Evolutionary conservation across 1,140 invertebrate species (phyloP), one percentile per base, ranked within the genome.

Genomic region (Glossosoma conforme): DNA sequence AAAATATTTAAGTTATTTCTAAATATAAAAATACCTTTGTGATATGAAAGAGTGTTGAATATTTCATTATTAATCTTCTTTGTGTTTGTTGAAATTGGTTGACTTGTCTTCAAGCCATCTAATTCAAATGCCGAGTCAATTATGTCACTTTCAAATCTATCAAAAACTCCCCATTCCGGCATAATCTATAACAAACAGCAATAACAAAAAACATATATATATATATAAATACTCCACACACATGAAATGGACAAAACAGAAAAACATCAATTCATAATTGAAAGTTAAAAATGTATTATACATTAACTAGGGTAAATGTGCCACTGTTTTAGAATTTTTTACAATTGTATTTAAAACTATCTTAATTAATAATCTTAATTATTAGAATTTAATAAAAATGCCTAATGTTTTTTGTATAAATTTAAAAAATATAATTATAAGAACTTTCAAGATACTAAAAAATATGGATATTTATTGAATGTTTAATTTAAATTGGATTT

Each of bases 31-130:
- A 62, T 18, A 63, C 36, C 86, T 80, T 93, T 93, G 6, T 69
- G 71, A 61, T 93, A 93, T 2, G 85, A 84, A 25, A 92, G 87
- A 0, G 69, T 68, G 65, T 89, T 83, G 61, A 91, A 91, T 25
- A 86, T 81, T 60, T 81, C 75, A 22, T 76, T 75, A 37, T 91
- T 88, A 67, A 81, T 81, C 47, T 78, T 78, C 9, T 72, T 60
- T 2, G 91, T 85, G 17, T 77, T 72, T 8, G 83, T 68, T 1
- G 73, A 74, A 44, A 84, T 73, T 1, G 81, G 66, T 62, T 87
- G 85, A 5, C 84, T 85, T 1, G 81, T 79, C n/a, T 72, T 69
- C 6, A 84, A 70, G 15, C 79, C 72, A 66, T 93, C 91, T 25
- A 77, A 65, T 19, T 65, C 65, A 60, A 92, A 81, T 1, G 86